Evolutionary conservation across 2,888 invertebrate genomes (phyloP), one percentile per base, ranked within the genome.

Genomic region (Ennomos quercinarius): DNA sequence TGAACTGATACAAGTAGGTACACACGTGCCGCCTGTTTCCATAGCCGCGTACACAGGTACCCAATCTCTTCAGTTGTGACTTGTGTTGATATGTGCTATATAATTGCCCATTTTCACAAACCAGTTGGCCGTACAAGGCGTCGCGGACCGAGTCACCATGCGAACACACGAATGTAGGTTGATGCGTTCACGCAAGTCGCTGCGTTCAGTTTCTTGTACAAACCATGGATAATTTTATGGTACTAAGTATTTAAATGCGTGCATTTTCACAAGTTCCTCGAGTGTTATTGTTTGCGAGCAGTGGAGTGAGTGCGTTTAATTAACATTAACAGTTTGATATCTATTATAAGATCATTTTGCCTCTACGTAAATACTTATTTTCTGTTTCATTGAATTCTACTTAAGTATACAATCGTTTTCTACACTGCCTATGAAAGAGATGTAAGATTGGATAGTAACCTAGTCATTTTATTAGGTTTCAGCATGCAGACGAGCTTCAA

Each of bases 151-250:
- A 72, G 66, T 61, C 66, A 63, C 67, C 53, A 38, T 59, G 62
- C 60, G 57, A 56, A 63, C 58, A 42, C 49, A 44, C 51, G 65
- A 73, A 80, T 77, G 78, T 80, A 77, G 78, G 78, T 74, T 77
- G 74, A 72, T 68, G 71, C 68, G 71, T 63, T 50, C 70, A 67
- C 69, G 72, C 71, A 68, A 63, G 49, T 61, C 54, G 51, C 53
- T 55, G 45, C 47, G 61, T 61, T 64, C 63, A 62, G 69, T 69
- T 67, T 66, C 66, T 66, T 57, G 60, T 46, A 57, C 55, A 61
- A 49, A 60, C 65, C 58, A 50, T 54, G 40, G 12, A 36, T 54
- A 56, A 50, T 63, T 59, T 50, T 53, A 67, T 60, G 57, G 52
- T 40, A 38, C 38, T 57, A 51, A 43, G 53, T 49, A 52, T 62